Evolutionary conservation across 2,797 vertebrate genomes (phyloP).

Genomic region (Cetoscarus ocellatus): DNA sequence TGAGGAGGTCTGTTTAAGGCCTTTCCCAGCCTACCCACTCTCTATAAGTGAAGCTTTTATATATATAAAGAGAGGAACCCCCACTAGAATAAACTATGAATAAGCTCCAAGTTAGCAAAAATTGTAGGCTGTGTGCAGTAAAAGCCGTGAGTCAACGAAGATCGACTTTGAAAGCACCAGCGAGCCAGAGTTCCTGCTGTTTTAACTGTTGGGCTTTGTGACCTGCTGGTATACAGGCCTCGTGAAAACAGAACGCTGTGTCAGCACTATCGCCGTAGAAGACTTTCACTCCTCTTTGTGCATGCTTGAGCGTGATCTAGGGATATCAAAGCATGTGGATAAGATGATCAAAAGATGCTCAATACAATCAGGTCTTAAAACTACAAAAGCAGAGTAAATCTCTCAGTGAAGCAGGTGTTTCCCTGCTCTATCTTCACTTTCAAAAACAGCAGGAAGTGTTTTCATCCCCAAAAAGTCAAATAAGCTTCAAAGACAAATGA

Average conservation of each 20-base stretch:
- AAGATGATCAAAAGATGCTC: conserved; percentile 33
- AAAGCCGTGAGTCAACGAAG: conserved; percentile 70
- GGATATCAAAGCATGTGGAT: conserved; percentile 7
- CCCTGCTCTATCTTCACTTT: conserved; percentile 8
- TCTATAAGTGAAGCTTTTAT: conserved; percentile 24
- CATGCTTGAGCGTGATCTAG: conserved; percentile 22
- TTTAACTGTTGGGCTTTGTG: conserved; percentile 56
- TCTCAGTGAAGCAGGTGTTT: conserved; percentile 8
- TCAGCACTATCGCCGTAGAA: conserved; percentile 55
- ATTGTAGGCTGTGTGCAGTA: conserved; percentile 29
- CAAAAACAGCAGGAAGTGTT: conserved; percentile 25
- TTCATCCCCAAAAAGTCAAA: conserved; percentile 13
- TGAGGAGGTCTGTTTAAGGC: conserved; percentile 42
- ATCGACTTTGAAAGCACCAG: conserved; percentile 47
- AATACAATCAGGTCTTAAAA: conserved; percentile 11
- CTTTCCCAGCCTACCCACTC: conserved; percentile 34
- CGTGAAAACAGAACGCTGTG: conserved; percentile 43
- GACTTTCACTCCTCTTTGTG: conserved; percentile 35
- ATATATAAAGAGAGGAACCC: conserved; percentile 26
- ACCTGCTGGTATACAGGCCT: conserved; percentile 66
- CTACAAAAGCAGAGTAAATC: not conserved
- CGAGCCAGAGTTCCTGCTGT: conserved; percentile 52
- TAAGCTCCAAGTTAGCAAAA: conserved; percentile 47
- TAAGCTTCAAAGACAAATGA: not conserved
- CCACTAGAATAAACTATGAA: conserved; percentile 41